A percentile compares a stretch with the other conserved stretches of the same genome.
phyloP scores from a whole-genome alignment of 2,113 vertebrate genomes.

The Camelus bactrianus region DNA sequence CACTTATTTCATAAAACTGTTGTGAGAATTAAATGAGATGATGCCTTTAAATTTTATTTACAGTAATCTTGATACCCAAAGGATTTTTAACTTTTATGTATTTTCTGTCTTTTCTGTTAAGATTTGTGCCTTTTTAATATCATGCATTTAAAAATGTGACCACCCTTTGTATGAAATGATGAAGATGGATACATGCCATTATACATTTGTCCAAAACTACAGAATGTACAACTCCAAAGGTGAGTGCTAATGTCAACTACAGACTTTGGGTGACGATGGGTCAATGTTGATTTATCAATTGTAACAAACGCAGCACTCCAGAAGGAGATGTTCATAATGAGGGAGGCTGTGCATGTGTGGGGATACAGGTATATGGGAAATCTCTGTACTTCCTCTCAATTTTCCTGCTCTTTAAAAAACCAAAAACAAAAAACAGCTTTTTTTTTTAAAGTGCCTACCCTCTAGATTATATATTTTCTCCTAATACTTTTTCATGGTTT shows the following conservation, averaged over 20 bases:
- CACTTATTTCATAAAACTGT: not conserved
- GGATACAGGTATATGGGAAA: no score
- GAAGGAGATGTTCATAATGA: not conserved
- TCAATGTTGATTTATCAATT: not conserved
- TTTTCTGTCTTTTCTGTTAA: not conserved
- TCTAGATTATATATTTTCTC: not conserved
- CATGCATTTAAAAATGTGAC: not conserved
- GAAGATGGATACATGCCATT: not conserved
- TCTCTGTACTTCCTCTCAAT: not conserved
- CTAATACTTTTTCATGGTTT: constrained; percentile 28
- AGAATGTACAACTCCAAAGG: not conserved
- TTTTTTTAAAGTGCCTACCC: not conserved
- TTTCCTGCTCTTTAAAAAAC: not conserved
- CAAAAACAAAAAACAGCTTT: not conserved
- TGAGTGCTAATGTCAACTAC: not conserved
- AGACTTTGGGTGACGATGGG: not conserved
- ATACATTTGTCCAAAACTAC: not conserved
- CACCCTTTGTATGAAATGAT: not conserved
- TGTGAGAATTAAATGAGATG: not conserved
- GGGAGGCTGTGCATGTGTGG: not conserved
- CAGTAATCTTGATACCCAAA: not conserved
- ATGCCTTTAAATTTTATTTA: not conserved
- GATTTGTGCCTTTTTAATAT: not conserved
- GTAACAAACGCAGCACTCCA: not conserved
- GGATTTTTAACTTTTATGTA: not conserved